Evolutionary conservation across 2,113 vertebrate species (phyloP), one percentile per base, ranked within the genome.

Genomic region (Gymnorhina tibicen): DNA sequence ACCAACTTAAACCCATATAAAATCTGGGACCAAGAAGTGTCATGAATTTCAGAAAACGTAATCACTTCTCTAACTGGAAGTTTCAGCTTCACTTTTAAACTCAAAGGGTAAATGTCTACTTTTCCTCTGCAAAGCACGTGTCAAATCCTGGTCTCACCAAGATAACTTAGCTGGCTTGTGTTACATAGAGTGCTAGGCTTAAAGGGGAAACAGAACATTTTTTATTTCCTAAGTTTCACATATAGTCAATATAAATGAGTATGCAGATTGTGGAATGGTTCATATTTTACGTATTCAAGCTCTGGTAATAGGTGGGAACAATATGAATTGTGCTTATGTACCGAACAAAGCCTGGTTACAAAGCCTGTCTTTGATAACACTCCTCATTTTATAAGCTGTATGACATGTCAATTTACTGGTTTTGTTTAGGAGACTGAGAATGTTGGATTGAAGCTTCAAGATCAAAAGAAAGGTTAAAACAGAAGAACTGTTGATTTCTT

Each of bases 391-490:
- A 73, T 95, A 97, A 93, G 91, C 96, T 95, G 14, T 67, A 44
- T 97, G 97, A 97, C 97, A 97, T 94, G 95, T 96, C 96, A 96
- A 97, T 97, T 97, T 97, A 82, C 95, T 92, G 72, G 80, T 94
- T 93, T 89, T 91, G 89, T 97, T 96, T 87, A 87, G 89, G 91
- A 92, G 92, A 30, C 87, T 58, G 41, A 90, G 92, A 88, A 93
- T 53, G 93, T 89, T 95, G 94, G 68, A 96, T 94, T 89, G 96
- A 91, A 96, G 87, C 94, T 69, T 97, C 96, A 97, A 97, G 97
- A 96, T 95, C 92, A 97, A 94, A 95, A 86, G 23, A 94, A 96
- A 97, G 97, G 97, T 97, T 95, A 97, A 95, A 96, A 63, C 55
- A 77, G 81, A 87, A 89, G 77, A 93, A 91, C 66, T 62, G 44